Evolutionary conservation across 2,888 invertebrate species (phyloP), one percentile per base, ranked within the genome.

Genomic region (Aplocera efformata): DNA sequence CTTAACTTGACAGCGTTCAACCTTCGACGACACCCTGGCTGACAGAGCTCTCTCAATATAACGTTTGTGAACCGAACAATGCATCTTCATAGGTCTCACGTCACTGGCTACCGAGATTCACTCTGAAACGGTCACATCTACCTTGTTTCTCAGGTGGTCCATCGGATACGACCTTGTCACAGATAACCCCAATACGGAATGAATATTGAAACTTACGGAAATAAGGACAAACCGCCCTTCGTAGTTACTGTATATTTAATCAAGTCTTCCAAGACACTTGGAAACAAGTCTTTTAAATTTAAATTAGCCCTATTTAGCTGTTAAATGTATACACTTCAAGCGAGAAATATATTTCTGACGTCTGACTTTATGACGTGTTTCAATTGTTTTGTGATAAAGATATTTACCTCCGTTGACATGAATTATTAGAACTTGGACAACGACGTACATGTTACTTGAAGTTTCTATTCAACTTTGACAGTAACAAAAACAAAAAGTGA

Each of bases 1-100:
- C 77, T 83, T 84, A 77, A 82, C 82, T 80, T 79, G 83, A 83
- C 83, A 75, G 74, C 78, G 68, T 70, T 76, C 76, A 80, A 78
- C 84, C 83, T 83, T 82, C 77, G 60, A 58, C 53, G 48, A 48
- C 56, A 57, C 50, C 72, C 72, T 66, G 56, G 43, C 63, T 63
- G 50, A 51, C 57, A 61, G 74, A 73, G 53, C 75, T 61, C 58
- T 55, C 52, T 48, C 48, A 49, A 54, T 51, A 48, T 49, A 52
- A 45, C 45, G 41, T 45, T 41, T 49, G 47, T 47, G 50, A 54
- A 36, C 28, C 41, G 50, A 60, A 68, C 68, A 66, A 69, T 71
- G 59, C 57, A 50, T 50, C 47, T 38, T 45, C 53, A 49, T 48
- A 59, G 73, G 50, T 66, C 72, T 55, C 34, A 32, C 38, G 38